Conservation (phyloP, 2,113 vertebrate genomes). For the Camelus dromedarius region DNA sequence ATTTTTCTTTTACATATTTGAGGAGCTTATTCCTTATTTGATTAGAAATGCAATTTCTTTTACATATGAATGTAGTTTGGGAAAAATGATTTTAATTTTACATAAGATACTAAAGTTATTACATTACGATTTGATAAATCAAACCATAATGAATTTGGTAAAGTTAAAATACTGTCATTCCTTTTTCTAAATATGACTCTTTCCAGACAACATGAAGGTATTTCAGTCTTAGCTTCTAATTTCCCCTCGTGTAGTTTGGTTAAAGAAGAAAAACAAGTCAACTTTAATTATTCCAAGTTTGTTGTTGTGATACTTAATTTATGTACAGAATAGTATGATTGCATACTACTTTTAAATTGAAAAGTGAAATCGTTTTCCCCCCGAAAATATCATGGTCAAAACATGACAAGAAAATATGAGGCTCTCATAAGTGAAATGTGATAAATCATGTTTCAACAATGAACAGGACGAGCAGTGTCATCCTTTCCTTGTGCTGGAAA, state of each 20-base stretch:
- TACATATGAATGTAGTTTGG: neutral
- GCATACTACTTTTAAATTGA: constrained; percentile 49
- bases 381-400: constrained; percentile 71
- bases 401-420: constrained; percentile 75
- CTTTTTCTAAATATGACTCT: constrained; percentile 7
- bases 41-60: neutral
- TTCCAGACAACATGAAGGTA: neutral
- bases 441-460: constrained; percentile 71
- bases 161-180: constrained; percentile 2
- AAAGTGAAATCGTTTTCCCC: constrained; percentile 59
- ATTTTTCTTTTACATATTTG: neutral
- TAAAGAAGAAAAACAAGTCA: constrained; percentile 32
- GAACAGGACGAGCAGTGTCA: constrained; percentile 61
- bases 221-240: neutral
- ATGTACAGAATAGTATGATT: constrained; percentile 1
- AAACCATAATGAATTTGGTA: neutral
- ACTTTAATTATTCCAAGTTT: constrained; percentile 64
- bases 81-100: constrained; percentile 39
- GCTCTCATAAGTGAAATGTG: constrained; percentile 62
- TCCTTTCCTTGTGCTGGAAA: constrained; percentile 69
- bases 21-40: neutral
- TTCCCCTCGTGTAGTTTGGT: neutral
- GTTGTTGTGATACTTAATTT: constrained; percentile 16
- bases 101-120: neutral
- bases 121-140: neutral